phyloP scores from a whole-genome alignment of 1,140 invertebrate genomes.

The Cydia pomonella region DNA sequence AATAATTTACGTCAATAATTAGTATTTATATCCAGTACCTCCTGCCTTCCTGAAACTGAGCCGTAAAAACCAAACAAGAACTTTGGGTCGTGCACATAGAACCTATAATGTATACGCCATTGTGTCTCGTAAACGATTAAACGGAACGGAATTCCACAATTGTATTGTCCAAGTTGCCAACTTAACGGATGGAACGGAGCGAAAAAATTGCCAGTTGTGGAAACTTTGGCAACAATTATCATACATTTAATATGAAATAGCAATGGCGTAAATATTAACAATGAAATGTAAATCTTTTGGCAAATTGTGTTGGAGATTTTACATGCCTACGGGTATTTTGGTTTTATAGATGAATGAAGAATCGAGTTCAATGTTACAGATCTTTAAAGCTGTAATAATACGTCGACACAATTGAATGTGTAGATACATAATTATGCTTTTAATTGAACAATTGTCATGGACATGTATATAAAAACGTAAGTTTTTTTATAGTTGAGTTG shows the following conservation, averaged over 20 bases:
- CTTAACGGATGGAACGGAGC: conserved; percentile 8
- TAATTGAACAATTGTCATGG: too few relatives aligned
- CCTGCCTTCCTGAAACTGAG: neutral
- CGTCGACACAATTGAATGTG: too few relatives aligned
- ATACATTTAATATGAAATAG: conserved; percentile 50
- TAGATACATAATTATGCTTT: too few relatives aligned
- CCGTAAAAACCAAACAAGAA: neutral
- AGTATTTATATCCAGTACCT: neutral
- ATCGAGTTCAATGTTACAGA: neutral
- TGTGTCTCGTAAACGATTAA: conserved; percentile 15
- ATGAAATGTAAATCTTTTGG: conserved; percentile 47
- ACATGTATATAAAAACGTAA: too few relatives aligned
- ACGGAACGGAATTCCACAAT: neutral
- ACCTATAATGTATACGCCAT: neutral
- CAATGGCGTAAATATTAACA: conserved; percentile 44
- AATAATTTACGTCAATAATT: too few relatives aligned
- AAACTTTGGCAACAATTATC: conserved; percentile 52
- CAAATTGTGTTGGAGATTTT: conserved; percentile 35
- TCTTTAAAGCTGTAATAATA: neutral
- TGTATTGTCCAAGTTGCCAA: conserved; percentile 21
- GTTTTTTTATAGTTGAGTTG: too few relatives aligned
- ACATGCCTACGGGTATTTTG: neutral
- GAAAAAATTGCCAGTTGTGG: conserved; percentile 15
- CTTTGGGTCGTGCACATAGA: neutral
- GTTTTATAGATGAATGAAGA: neutral